Evolutionary conservation across 1,140 invertebrate species (phyloP).

Genomic region (Lepidostoma basale): DNA sequence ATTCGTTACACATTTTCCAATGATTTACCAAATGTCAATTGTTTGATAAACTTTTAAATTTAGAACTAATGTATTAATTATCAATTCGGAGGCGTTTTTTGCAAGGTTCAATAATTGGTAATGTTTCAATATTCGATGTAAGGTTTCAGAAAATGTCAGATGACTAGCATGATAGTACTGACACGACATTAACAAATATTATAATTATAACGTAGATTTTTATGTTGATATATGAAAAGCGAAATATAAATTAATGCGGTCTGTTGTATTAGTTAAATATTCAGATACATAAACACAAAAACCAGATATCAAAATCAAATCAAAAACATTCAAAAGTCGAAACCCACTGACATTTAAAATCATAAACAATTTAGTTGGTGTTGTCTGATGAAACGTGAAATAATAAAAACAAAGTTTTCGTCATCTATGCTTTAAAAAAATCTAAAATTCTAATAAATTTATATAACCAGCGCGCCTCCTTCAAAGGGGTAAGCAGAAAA

Average conservation of each 20-base stretch:
- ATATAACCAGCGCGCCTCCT: no score
- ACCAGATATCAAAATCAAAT: constrained; percentile 11
- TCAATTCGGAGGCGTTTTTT: no score
- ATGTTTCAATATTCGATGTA: neutral
- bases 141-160: constrained; percentile 25
- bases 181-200: constrained; percentile 15
- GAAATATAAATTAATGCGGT: neutral
- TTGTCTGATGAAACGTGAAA: no score
- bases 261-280: neutral
- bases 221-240: neutral
- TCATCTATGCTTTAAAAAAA: no score
- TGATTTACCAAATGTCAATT: neutral
- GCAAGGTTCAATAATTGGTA: neutral
- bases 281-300: neutral
- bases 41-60: neutral
- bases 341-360: constrained; percentile 15
- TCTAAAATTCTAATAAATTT: no score
- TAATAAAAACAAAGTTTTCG: no score
- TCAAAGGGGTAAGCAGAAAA: no score
- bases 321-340: constrained; percentile 15
- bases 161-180: constrained; percentile 8
- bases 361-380: neutral
- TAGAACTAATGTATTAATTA: neutral
- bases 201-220: neutral
- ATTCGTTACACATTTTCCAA: neutral